Conservation (phyloP, 2,113 vertebrate genomes). For the Xenotilapia longispinis region DNA sequence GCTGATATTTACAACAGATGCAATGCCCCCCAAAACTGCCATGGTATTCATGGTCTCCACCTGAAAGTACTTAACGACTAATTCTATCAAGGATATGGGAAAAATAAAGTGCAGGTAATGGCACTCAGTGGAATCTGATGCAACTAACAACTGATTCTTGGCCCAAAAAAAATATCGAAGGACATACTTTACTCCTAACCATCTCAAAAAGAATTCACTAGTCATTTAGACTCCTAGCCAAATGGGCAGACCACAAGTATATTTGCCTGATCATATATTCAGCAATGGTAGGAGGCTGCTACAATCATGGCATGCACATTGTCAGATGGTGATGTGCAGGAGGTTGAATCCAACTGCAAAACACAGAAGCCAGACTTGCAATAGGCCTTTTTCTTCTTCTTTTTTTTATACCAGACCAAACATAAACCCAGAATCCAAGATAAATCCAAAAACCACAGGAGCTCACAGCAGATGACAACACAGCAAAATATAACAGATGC, state of each 20-base stretch:
- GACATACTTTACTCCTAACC: neutral
- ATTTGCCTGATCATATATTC: neutral
- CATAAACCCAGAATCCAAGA: neutral
- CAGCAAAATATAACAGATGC: neutral
- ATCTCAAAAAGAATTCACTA: neutral
- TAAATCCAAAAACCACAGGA: neutral
- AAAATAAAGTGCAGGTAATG: neutral
- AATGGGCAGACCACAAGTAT: neutral
- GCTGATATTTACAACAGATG: neutral
- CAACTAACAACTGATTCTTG: neutral
- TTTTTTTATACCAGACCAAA: neutral
- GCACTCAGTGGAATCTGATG: neutral
- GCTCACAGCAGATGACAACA: neutral
- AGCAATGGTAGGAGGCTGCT: neutral
- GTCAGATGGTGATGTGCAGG: neutral
- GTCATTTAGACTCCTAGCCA: neutral
- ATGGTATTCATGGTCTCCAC: neutral
- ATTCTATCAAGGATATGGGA: neutral
- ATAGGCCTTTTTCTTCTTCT: neutral
- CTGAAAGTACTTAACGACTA: neutral
- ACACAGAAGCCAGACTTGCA: neutral
- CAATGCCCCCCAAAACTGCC: neutral
- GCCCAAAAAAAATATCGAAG: rapidly evolving
- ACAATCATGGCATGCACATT: neutral
- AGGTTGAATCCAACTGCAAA: neutral